phyloP scores from a whole-genome alignment of 2,113 vertebrate species.

The Dunckerocampus dactyliophorus region DNA sequence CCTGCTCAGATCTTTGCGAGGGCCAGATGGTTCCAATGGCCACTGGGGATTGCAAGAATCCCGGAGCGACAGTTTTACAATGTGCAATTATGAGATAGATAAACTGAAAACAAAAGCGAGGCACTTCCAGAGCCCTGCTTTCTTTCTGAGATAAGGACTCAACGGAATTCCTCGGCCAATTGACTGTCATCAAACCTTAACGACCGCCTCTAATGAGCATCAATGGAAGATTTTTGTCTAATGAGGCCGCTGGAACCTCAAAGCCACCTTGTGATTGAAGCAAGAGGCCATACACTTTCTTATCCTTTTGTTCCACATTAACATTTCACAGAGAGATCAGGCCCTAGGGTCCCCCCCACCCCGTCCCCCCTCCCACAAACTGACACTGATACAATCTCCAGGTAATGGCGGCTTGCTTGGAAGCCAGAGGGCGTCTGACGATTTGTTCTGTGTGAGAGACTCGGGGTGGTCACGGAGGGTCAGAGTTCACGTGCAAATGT shows the following conservation, averaged over 20 bases:
- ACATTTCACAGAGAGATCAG: constrained; percentile 73
- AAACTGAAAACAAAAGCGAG: constrained; percentile 70
- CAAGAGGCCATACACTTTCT: constrained; percentile 64
- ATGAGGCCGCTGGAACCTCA: constrained; percentile 24
- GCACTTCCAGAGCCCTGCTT: constrained; percentile 58
- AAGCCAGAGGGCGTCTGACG: constrained; percentile 49
- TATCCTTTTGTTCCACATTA: constrained; percentile 64
- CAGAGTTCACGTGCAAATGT: constrained; percentile 7
- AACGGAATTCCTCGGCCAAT: constrained; percentile 58
- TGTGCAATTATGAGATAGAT: constrained; percentile 67
- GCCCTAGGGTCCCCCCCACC: constrained; percentile 66
- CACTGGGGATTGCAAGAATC: constrained; percentile 62
- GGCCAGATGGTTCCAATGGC: constrained; percentile 70
- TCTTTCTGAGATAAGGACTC: constrained; percentile 61
- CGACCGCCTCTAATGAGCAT: constrained; percentile 56
- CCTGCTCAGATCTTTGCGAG: constrained; percentile 67
- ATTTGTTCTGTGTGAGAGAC: constrained; percentile 57
- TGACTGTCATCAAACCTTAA: constrained; percentile 54
- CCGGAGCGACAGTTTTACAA: constrained; percentile 67
- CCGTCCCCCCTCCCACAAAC: constrained; percentile 47
- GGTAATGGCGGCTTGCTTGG: constrained; percentile 57
- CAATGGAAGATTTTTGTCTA: constrained; percentile 47
- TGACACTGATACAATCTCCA: constrained; percentile 21
- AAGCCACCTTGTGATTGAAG: neutral
- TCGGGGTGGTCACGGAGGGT: constrained; percentile 57